phyloP scores from a whole-genome alignment of 2,113 vertebrate species.

The Notarius quadriscutis region DNA sequence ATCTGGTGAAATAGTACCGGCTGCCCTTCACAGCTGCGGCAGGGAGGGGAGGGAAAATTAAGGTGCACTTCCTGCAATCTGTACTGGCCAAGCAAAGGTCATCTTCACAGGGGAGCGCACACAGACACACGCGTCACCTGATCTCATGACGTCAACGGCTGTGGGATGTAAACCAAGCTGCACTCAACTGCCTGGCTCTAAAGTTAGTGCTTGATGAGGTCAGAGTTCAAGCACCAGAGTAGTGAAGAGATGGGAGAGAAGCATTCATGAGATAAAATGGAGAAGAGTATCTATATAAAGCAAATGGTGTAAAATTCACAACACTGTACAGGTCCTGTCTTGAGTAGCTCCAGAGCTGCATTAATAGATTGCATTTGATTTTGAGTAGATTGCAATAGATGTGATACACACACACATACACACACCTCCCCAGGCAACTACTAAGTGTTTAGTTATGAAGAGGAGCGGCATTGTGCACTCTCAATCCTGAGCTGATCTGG shows the following conservation, averaged over 20 bases:
- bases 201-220: constrained; percentile 36
- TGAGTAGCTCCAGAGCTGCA: background rate
- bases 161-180: constrained; percentile 39
- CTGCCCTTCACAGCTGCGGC: constrained; percentile 39
- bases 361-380: constrained; percentile 16
- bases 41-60: constrained; percentile 44
- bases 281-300: background rate
- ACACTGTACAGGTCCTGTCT: background rate
- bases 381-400: constrained; percentile 8
- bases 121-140: constrained; percentile 46
- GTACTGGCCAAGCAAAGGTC: constrained; percentile 43
- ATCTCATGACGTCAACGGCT: constrained; percentile 40
- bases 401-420: background rate
- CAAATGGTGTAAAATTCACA: background rate
- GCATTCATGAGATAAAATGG: background rate
- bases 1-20: constrained; percentile 55
- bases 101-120: constrained; percentile 50
- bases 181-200: constrained; percentile 23
- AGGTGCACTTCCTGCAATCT: constrained; percentile 54
- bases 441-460: constrained; percentile 22
- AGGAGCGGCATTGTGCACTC: constrained; percentile 40
- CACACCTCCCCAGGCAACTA: background rate
- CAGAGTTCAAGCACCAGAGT: constrained; percentile 1
- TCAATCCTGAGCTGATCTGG: constrained; percentile 65
- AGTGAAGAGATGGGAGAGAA: background rate